Percentiles rank a stretch among this genome's conserved stretches.
These are phyloP conservation scores for Mayetiola destructor DNA, from an alignment of 2,888 invertebrate genomes.

Conservation along the genomic window DNA sequence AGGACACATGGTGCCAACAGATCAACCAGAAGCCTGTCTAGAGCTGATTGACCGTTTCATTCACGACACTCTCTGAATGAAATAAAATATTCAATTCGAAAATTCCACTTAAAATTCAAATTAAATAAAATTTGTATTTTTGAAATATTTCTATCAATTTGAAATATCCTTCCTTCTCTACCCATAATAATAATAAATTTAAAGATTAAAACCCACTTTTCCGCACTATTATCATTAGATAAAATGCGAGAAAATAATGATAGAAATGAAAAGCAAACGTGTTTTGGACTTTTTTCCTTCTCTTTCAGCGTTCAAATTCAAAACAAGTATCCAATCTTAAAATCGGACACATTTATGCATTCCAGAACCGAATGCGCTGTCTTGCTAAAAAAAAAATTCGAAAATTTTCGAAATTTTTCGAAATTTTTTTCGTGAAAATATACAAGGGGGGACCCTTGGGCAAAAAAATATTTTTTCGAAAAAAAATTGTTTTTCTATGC, in stretches of 20 bases:
- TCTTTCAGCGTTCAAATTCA: not conserved
- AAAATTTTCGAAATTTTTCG: too few species aligned
- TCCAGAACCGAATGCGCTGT: too few species aligned
- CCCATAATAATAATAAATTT: too few species aligned
- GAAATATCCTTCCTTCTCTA: not conserved
- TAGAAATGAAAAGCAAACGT: not conserved
- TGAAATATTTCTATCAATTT: not conserved
- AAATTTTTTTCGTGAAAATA: too few species aligned
- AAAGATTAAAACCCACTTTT: too few species aligned
- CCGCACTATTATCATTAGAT: not conserved
- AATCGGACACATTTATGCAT: too few species aligned
- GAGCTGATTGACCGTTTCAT: conserved; percentile 48
- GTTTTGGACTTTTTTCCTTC: not conserved
- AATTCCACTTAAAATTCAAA: not conserved
- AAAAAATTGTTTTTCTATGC: too few species aligned
- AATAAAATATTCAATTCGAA: not conserved
- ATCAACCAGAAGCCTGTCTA: conserved; percentile 44
- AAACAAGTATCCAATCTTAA: too few species aligned
- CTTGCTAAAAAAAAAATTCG: too few species aligned
- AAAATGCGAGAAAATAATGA: not conserved
- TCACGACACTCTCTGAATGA: conserved; percentile 19
- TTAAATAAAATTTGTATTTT: not conserved
- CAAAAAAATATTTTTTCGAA: too few species aligned
- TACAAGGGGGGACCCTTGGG: too few species aligned
- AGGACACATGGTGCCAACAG: conserved; percentile 52